phyloP scores from a whole-genome alignment of 2,113 vertebrate species.

The Hystrix cristata region DNA sequence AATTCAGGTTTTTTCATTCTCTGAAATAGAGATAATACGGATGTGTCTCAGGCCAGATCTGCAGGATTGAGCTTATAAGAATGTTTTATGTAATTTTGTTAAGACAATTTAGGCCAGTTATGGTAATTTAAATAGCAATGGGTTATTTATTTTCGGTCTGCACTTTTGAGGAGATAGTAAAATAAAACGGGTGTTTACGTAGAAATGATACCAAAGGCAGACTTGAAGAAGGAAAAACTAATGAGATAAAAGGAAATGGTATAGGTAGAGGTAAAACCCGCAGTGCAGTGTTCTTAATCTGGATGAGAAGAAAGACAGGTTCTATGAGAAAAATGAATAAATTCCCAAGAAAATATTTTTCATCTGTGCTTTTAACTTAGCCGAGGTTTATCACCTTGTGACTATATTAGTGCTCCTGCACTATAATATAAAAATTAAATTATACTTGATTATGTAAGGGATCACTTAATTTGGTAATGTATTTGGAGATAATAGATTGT shows the following conservation, averaged over 20 bases:
- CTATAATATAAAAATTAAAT: conserved; percentile 5
- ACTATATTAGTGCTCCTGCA: neutral
- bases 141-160: neutral
- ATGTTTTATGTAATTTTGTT: conserved; percentile 36
- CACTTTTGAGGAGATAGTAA: neutral
- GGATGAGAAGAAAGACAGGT: conserved; percentile 6
- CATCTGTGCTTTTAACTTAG: neutral
- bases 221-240: neutral
- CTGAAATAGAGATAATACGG: neutral
- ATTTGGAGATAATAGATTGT: neutral
- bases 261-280: neutral
- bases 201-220: neutral
- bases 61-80: neutral
- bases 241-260: neutral
- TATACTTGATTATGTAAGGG: neutral
- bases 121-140: neutral
- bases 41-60: neutral
- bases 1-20: conserved; percentile 11
- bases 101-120: neutral
- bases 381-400: neutral
- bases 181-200: neutral
- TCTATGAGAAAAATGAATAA: neutral
- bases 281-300: conserved; percentile 25
- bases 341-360: conserved; percentile 42
- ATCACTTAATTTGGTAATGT: neutral